phyloP scores from a whole-genome alignment of 2,113 vertebrate genomes.

The Spermophilus dauricus region DNA sequence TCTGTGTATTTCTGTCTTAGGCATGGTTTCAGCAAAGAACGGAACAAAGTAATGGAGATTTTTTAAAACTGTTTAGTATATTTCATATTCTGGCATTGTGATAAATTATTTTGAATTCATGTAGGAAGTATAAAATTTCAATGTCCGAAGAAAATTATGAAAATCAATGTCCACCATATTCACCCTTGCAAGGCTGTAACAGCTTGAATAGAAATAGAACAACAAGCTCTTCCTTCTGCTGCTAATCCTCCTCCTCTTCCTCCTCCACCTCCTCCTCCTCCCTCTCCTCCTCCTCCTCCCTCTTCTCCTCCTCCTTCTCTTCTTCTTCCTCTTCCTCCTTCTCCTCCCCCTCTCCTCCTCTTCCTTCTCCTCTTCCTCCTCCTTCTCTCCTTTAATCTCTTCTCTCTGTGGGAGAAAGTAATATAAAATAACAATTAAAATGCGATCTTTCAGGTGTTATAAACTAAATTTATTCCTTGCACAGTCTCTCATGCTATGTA shows the following conservation, averaged over 20 bases:
- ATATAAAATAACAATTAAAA: not conserved
- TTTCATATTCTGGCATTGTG: not conserved
- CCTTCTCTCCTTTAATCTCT: not conserved
- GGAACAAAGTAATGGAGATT: not conserved
- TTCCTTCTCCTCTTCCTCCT: not conserved
- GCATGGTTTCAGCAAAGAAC: not conserved
- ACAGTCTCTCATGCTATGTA: not conserved
- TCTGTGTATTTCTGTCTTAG: not conserved
- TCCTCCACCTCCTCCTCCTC: not conserved
- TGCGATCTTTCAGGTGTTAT: not conserved
- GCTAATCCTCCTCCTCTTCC: not conserved
- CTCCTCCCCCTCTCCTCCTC: too few relatives aligned
- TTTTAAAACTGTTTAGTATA: not conserved
- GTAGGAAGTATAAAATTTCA: not conserved
- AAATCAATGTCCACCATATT: not conserved
- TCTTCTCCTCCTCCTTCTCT: not conserved
- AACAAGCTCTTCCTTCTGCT: not conserved
- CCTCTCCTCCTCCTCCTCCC: not conserved
- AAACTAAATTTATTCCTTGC: not conserved
- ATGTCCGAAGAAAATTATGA: not conserved
- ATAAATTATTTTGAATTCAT: constrained; percentile 24
- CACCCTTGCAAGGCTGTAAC: not conserved
- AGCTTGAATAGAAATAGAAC: not conserved
- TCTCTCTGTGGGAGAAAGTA: not conserved
- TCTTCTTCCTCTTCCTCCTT: not conserved